phyloP scores from a whole-genome alignment of 2,113 vertebrate species.

The Clarias batrachus region DNA sequence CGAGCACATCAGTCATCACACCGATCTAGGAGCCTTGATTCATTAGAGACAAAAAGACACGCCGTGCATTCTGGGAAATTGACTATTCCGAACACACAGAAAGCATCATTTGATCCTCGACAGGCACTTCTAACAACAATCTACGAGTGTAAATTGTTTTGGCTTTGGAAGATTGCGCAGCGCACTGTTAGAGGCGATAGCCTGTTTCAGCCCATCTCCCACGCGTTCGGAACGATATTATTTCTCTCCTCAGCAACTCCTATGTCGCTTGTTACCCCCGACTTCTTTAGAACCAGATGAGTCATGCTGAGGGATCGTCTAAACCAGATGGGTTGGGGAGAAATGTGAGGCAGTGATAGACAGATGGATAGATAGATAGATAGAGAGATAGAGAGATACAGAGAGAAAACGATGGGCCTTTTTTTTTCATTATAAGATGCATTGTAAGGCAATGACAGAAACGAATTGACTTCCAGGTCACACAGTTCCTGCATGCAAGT shows the following conservation, averaged over 20 bases:
- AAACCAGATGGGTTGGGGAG: not conserved
- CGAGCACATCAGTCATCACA: not conserved
- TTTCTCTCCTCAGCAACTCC: slow-evolving; percentile 23
- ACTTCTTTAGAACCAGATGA: not conserved
- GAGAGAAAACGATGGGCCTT: not conserved
- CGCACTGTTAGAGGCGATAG: slow-evolving; percentile 3
- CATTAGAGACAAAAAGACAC: not conserved
- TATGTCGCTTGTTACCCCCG: slow-evolving; percentile 6
- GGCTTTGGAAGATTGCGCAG: slow-evolving; percentile 16
- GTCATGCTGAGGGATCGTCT: slow-evolving; percentile 17
- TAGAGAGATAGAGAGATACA: not conserved
- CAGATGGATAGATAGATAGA: not conserved
- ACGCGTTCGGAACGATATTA: slow-evolving; percentile 14
- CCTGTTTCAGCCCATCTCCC: slow-evolving; percentile 35
- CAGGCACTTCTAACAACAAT: slow-evolving; percentile 33
- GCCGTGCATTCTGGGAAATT: not conserved
- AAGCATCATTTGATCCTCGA: slow-evolving; percentile 19
- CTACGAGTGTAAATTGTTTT: slow-evolving; percentile 18
- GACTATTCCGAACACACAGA: not conserved
- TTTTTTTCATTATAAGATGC: not conserved
- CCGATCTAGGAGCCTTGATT: not conserved
- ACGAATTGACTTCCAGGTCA: not conserved
- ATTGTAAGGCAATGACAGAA: not conserved
- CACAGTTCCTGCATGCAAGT: not conserved
- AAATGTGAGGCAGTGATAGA: not conserved